phyloP scores from a whole-genome alignment of 2,888 invertebrate species.

The Lasiommata megera region DNA sequence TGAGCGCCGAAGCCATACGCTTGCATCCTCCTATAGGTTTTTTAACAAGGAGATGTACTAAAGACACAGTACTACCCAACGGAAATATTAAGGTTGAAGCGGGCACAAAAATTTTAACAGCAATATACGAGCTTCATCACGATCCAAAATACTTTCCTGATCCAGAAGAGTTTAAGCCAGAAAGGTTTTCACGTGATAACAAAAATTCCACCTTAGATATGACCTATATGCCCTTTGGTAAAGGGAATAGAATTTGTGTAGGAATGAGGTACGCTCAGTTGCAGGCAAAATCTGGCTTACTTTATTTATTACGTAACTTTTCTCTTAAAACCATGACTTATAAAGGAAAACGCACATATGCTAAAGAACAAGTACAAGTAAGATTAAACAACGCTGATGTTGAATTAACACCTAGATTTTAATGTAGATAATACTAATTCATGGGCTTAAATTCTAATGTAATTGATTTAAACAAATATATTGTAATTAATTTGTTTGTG shows the following conservation, averaged over 20 bases:
- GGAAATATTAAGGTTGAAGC: constrained; percentile 55
- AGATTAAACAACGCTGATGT: constrained; percentile 46
- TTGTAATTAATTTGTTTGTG: too few relatives aligned
- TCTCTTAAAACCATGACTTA: constrained; percentile 29
- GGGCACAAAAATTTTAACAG: constrained; percentile 49
- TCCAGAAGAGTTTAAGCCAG: constrained; percentile 66
- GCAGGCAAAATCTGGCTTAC: constrained; percentile 42
- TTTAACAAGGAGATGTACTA: constrained; percentile 44
- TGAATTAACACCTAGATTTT: constrained; percentile 33
- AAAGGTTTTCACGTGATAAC: constrained; percentile 46
- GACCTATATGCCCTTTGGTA: constrained; percentile 67
- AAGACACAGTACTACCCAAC: constrained; percentile 50
- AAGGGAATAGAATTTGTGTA: constrained; percentile 65
- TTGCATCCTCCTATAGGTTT: constrained; percentile 53
- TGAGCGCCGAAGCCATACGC: constrained; percentile 48
- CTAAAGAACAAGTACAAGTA: constrained; percentile 45
- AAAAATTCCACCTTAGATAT: constrained; percentile 43
- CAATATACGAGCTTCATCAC: constrained; percentile 58
- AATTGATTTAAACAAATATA: too few relatives aligned
- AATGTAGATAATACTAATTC: too few relatives aligned
- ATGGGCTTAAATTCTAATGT: too few relatives aligned
- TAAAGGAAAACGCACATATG: constrained; percentile 26
- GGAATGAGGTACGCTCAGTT: constrained; percentile 54
- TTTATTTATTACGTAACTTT: constrained; percentile 34
- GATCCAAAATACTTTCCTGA: constrained; percentile 64